Conservation (phyloP, 2,113 vertebrate genomes). For the Ceratotherium simum region DNA sequence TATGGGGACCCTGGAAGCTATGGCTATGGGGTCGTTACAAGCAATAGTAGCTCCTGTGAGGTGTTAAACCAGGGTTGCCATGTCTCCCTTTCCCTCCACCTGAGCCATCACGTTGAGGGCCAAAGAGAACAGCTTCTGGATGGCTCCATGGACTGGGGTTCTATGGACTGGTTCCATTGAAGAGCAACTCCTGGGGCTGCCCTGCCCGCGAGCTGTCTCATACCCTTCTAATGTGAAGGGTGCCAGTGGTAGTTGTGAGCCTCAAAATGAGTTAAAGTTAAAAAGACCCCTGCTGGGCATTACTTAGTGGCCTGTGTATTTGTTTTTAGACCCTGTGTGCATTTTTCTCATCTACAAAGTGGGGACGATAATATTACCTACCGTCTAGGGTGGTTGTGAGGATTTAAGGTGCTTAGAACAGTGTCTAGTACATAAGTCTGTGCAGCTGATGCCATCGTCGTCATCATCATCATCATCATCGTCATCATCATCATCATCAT, state of each 20-base stretch:
- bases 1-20: not conserved
- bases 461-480: no score
- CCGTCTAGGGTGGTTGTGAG: no score
- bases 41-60: not conserved
- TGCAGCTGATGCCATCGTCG: no score
- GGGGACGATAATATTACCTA: no score
- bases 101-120: not conserved
- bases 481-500: no score
- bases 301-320: no score
- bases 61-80: not conserved
- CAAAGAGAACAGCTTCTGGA: not conserved
- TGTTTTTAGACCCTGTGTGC: no score
- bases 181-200: not conserved
- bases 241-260: not conserved
- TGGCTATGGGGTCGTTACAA: not conserved
- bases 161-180: not conserved
- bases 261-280: not conserved
- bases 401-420: no score
- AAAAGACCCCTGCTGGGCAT: not conserved
- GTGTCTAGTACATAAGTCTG: no score
- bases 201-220: not conserved
- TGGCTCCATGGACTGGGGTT: not conserved
- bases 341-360: no score
- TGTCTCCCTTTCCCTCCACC: not conserved
- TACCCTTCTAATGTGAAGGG: accelerated